These are phyloP conservation scores for Hafferia zeledoni DNA, from an alignment of 2,797 vertebrate species.

Conservation along the genomic window DNA sequence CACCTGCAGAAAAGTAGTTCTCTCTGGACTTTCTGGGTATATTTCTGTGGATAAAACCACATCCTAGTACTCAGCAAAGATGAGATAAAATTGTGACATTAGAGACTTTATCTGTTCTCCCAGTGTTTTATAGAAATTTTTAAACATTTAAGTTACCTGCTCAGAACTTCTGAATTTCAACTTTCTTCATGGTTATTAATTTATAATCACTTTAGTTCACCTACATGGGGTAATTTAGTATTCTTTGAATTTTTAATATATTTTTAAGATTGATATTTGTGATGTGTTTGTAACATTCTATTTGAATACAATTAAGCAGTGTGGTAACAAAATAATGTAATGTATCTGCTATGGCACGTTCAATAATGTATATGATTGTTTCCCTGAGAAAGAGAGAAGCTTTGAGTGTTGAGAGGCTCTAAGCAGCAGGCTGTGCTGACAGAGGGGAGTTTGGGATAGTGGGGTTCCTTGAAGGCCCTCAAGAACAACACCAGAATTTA, in stretches of 20 bases:
- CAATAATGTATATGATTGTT: conserved; percentile 37
- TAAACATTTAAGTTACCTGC: neutral
- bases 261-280: conserved; percentile 32
- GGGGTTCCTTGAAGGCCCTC: neutral
- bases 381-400: neutral
- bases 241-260: conserved; percentile 21
- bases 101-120: neutral
- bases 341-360: neutral
- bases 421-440: neutral
- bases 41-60: neutral
- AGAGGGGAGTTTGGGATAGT: neutral
- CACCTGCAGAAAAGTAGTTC: neutral
- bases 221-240: neutral
- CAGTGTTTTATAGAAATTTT: neutral
- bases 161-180: neutral
- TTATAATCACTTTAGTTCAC: neutral
- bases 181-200: neutral
- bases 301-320: conserved; percentile 44
- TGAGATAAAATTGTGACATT: neutral
- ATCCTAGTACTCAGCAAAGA: neutral
- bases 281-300: conserved; percentile 4
- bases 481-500: neutral
- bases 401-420: neutral
- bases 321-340: conserved; percentile 33
- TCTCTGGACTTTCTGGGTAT: neutral